A percentile compares a stretch with the other conserved stretches of the same genome.
Evolutionary conservation across 2,888 invertebrate species (phyloP).

Genomic region (Dryobota labecula): DNA sequence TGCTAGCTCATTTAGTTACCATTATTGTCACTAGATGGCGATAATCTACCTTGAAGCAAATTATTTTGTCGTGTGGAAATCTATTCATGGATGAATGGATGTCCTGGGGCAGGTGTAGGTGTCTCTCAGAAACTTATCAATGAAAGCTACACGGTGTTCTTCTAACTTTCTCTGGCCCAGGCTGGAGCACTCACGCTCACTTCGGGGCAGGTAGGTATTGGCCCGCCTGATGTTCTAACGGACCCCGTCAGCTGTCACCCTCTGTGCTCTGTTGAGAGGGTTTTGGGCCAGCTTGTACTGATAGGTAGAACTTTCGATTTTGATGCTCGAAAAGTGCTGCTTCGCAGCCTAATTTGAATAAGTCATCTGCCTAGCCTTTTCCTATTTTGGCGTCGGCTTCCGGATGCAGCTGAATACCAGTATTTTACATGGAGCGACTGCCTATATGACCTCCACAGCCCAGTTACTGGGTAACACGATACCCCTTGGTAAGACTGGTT

Average conservation of each 20-base stretch:
- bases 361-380: too few species aligned
- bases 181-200: not conserved
- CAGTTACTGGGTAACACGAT: too few species aligned
- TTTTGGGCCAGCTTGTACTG: not conserved
- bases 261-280: too few species aligned
- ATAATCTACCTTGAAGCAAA: not conserved
- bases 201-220: not conserved
- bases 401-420: too few species aligned
- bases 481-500: too few species aligned
- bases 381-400: too few species aligned
- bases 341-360: too few species aligned
- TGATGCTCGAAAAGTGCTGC: too few species aligned
- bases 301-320: not conserved
- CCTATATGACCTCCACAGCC: too few species aligned
- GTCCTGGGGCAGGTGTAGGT: too few species aligned
- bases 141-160: not conserved
- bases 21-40: slow-evolving; percentile 21
- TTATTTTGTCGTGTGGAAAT: not conserved
- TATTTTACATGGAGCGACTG: too few species aligned
- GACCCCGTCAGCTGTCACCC: too few species aligned
- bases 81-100: not conserved
- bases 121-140: not conserved
- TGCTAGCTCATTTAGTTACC: not conserved
- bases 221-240: not conserved
- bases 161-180: not conserved